Percentiles rank a stretch among this genome's conserved stretches.
phyloP scores from a whole-genome alignment of 2,113 vertebrate species.

The Pomatostomus ruficeps region DNA sequence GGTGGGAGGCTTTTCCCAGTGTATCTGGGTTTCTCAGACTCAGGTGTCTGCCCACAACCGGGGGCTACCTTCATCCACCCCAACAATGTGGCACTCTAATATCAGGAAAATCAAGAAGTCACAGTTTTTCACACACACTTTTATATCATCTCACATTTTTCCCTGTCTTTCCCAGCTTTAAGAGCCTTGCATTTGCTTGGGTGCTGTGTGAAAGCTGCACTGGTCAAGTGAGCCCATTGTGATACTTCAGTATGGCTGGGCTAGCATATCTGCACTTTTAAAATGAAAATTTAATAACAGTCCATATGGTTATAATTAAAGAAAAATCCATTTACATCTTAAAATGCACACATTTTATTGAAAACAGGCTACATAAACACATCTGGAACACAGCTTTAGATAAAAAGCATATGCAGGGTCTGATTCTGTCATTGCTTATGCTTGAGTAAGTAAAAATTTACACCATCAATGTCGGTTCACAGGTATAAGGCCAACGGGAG shows the following conservation, averaged over 20 bases:
- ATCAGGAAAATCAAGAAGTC: neutral
- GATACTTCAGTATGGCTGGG: neutral
- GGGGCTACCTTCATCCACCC: no score
- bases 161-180: neutral
- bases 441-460: conserved; percentile 16
- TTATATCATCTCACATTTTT: neutral
- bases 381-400: conserved; percentile 60
- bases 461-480: conserved; percentile 29
- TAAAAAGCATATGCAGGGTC: conserved; percentile 42
- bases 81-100: no score
- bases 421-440: conserved; percentile 22
- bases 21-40: no score
- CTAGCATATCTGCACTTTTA: neutral
- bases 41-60: no score
- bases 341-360: conserved; percentile 45
- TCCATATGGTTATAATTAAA: conserved; percentile 55
- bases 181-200: neutral
- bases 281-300: conserved; percentile 54
- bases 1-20: no score
- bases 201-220: neutral
- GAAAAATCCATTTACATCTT: conserved; percentile 64
- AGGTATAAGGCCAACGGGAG: conserved; percentile 38
- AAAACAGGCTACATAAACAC: conserved; percentile 59
- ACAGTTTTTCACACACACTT: neutral
- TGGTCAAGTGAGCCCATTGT: neutral